Conservation (phyloP, 2,888 invertebrate genomes). For the Diaperis boleti region DNA sequence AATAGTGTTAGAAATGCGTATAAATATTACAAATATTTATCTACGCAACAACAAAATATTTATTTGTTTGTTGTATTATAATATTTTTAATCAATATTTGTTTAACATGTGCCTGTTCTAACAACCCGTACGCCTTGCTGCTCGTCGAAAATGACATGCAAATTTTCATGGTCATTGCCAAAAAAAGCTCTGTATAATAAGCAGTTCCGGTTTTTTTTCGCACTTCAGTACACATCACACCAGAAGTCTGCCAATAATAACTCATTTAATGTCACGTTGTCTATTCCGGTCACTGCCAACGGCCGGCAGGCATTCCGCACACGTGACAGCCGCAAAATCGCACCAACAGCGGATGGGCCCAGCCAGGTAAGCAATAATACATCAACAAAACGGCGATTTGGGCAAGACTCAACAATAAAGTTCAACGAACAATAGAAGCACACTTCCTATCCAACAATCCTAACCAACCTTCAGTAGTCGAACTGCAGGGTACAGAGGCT, state of each 20-base stretch:
- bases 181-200: too few relatives aligned
- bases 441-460: conserved; percentile 29
- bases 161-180: too few relatives aligned
- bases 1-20: too few relatives aligned
- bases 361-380: conserved; percentile 6
- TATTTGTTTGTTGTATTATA: too few relatives aligned
- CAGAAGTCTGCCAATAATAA: conserved; percentile 24
- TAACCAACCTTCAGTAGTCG: conserved; percentile 44
- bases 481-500: conserved; percentile 40
- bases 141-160: too few relatives aligned
- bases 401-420: conserved; percentile 36
- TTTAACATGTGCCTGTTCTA: too few relatives aligned
- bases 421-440: conserved; percentile 41
- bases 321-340: conserved; percentile 11
- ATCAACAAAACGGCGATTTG: conserved; percentile 16
- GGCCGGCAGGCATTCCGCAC: not conserved
- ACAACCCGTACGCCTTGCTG: too few relatives aligned
- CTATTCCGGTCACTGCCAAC: conserved; percentile 11
- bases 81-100: too few relatives aligned
- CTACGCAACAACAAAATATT: too few relatives aligned
- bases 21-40: too few relatives aligned
- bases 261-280: conserved; percentile 11
- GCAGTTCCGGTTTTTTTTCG: too few relatives aligned
- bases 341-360: not conserved
- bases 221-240: conserved; percentile 2